phyloP scores from a whole-genome alignment of 1,140 invertebrate genomes.

The Drosophila busckii region DNA sequence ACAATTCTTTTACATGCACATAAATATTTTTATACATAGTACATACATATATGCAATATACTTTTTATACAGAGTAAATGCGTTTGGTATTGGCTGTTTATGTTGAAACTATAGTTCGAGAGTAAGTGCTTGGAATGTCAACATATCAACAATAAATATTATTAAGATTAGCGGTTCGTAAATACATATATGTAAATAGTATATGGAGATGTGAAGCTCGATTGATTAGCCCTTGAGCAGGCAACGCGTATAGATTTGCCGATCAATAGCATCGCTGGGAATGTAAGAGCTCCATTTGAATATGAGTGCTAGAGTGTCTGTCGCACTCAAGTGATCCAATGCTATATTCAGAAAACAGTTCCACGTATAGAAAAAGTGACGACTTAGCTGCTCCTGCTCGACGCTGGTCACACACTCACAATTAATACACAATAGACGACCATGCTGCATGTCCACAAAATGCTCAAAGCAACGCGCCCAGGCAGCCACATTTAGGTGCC shows the following conservation, averaged over 20 bases:
- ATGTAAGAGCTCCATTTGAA: conserved; percentile 76
- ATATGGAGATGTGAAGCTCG: conserved; percentile 4
- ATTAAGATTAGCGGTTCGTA: conserved; percentile 13
- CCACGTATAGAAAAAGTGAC: conserved; percentile 75
- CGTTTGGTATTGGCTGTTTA: conserved; percentile 68
- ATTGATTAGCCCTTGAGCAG: conserved; percentile 55
- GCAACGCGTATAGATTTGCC: conserved; percentile 73
- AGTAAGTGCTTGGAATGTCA: conserved; percentile 16
- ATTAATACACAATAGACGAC: conserved; percentile 61
- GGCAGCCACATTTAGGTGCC: conserved; percentile 45
- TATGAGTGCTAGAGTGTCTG: conserved; percentile 61
- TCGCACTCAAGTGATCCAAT: conserved; percentile 58
- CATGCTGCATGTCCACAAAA: conserved; percentile 68
- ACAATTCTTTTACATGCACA: conserved; percentile 25
- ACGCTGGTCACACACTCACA: conserved; percentile 62
- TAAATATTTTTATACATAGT: conserved; percentile 25
- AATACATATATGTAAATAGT: conserved; percentile 1
- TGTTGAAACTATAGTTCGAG: conserved; percentile 45
- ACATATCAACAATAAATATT: conserved; percentile 49
- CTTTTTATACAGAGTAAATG: conserved; percentile 62
- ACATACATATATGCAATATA: conserved; percentile 13
- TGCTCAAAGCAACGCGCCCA: conserved; percentile 74
- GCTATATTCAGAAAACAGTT: conserved; percentile 73
- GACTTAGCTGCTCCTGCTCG: conserved; percentile 60
- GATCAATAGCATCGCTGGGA: conserved; percentile 75